phyloP scores from a whole-genome alignment of 1,140 invertebrate species.

The Lepidurus packardi region DNA sequence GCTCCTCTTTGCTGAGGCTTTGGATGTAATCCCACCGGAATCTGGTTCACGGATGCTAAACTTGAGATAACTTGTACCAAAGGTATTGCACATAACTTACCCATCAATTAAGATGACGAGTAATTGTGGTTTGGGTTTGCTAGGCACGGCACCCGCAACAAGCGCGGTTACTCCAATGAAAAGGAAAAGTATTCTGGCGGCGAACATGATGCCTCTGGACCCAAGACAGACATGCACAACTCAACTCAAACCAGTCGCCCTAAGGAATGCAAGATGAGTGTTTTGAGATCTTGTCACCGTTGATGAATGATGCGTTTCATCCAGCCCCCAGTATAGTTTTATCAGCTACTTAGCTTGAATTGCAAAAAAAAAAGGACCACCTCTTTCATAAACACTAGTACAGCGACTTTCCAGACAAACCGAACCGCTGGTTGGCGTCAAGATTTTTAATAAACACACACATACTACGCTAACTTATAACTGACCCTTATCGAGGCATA shows the following conservation, averaged over 20 bases:
- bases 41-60: constrained; percentile 41
- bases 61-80: neutral
- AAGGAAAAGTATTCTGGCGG: neutral
- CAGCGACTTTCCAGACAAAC: neutral
- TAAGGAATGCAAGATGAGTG: constrained; percentile 19
- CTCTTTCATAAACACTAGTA: neutral
- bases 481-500: no score
- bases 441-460: neutral
- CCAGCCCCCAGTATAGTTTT: neutral
- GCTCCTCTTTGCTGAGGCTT: constrained; percentile 35
- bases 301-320: constrained; percentile 4
- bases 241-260: neutral
- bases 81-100: neutral
- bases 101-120: constrained; percentile 33
- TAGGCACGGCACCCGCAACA: neutral
- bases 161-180: neutral
- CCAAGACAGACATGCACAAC: neutral
- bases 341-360: neutral
- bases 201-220: neutral
- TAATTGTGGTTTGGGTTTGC: constrained; percentile 28
- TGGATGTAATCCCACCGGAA: constrained; percentile 44
- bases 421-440: neutral
- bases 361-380: neutral
- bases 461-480: neutral
- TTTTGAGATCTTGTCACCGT: neutral